Evolutionary conservation across 2,113 vertebrate genomes (phyloP).

Genomic region (Salvelinus namaycush): DNA sequence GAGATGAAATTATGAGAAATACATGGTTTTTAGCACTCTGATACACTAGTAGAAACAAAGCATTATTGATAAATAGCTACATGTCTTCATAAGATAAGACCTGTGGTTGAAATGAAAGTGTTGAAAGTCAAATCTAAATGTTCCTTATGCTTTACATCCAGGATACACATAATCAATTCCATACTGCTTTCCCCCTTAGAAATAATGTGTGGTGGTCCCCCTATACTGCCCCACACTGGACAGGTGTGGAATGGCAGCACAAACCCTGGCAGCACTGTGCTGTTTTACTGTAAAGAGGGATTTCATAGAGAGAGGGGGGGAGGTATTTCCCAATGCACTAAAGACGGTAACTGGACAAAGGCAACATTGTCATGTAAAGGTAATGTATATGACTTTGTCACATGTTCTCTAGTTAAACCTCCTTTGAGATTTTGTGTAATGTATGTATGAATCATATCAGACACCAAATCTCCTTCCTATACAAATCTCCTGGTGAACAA

Average conservation of each 20-base stretch:
- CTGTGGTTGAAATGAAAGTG: not conserved
- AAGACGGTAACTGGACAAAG: slow-evolving; percentile 73
- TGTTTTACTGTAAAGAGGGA: slow-evolving; percentile 68
- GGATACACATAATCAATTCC: not conserved
- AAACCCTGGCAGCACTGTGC: slow-evolving; percentile 66
- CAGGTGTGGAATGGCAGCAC: slow-evolving; percentile 74
- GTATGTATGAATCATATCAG: not conserved
- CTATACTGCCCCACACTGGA: slow-evolving; percentile 65
- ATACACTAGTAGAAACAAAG: not conserved
- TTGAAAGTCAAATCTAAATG: not conserved
- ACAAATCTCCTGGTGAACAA: not conserved
- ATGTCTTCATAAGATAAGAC: not conserved
- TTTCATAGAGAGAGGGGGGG: slow-evolving; percentile 56
- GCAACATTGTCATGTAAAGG: slow-evolving; percentile 72
- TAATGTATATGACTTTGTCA: slow-evolving; percentile 41
- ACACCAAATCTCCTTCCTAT: not conserved
- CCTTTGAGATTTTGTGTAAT: not conserved
- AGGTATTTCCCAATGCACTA: slow-evolving; percentile 67
- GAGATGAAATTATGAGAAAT: not conserved
- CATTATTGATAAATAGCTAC: not conserved
- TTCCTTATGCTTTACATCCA: not conserved
- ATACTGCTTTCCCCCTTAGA: slow-evolving; percentile 61
- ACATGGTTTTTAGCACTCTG: not conserved
- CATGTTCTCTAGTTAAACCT: not conserved
- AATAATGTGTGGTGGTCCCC: slow-evolving; percentile 75